These are phyloP conservation scores for Hestina assimilis DNA, from an alignment of 1,140 invertebrate species.

Conservation along the genomic window DNA sequence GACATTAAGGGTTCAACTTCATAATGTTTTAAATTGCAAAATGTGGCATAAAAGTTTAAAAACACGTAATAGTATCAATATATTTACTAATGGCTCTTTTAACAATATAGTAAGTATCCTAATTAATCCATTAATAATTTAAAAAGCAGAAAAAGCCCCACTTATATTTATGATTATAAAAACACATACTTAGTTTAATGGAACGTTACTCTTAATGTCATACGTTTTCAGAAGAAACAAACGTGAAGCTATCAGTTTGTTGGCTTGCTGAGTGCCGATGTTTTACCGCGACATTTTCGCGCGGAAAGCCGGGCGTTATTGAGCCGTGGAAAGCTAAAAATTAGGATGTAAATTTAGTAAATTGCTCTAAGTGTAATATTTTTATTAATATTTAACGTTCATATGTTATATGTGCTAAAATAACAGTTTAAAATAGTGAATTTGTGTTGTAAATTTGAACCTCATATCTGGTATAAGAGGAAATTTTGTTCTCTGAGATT, in stretches of 20 bases:
- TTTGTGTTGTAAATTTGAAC: conserved; percentile 41
- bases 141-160: background rate
- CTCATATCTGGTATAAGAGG: conserved; percentile 50
- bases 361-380: conserved; percentile 42
- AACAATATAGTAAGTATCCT: background rate
- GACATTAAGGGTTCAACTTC: no score
- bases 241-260: conserved; percentile 68
- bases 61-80: background rate
- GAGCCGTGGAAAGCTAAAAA: conserved; percentile 73
- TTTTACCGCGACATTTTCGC: conserved; percentile 79
- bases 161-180: background rate
- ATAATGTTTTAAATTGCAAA: background rate
- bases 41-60: background rate
- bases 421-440: conserved; percentile 36
- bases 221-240: conserved; percentile 73
- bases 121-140: background rate
- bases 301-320: conserved; percentile 78
- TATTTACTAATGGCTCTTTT: background rate
- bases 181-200: conserved; percentile 30
- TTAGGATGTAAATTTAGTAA: conserved; percentile 49
- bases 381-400: conserved; percentile 38
- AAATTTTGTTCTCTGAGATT: conserved; percentile 56
- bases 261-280: conserved; percentile 47
- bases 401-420: conserved; percentile 36
- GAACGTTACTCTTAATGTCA: conserved; percentile 47